These are phyloP conservation scores for Rhabdornis inornatus DNA, from an alignment of 2,113 vertebrate genomes.

Conservation along the genomic window DNA sequence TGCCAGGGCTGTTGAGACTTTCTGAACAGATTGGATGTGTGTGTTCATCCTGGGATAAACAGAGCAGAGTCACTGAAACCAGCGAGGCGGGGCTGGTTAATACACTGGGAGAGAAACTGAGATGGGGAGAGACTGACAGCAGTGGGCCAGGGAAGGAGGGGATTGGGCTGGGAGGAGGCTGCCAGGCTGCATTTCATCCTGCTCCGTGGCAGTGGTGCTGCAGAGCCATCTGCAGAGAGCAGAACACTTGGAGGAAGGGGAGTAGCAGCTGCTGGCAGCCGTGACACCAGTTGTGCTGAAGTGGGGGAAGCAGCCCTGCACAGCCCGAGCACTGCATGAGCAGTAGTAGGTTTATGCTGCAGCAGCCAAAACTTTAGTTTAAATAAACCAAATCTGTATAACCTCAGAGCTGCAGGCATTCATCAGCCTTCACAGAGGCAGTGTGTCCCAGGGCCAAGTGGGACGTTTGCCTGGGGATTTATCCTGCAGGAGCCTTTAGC, in stretches of 20 bases:
- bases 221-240: not conserved
- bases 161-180: not conserved
- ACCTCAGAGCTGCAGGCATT: constrained; percentile 38
- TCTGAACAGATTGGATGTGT: not conserved
- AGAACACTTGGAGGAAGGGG: not conserved
- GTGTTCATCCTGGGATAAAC: not conserved
- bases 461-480: constrained; percentile 29
- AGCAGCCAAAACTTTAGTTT: constrained; percentile 52
- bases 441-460: not conserved
- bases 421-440: constrained; percentile 35
- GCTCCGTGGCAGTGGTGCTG: not conserved
- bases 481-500: not conserved
- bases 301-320: not conserved
- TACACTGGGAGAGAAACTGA: not conserved
- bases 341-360: constrained; percentile 53
- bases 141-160: not conserved
- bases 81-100: not conserved
- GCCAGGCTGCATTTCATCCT: not conserved
- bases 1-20: not conserved
- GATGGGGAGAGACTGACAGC: not conserved
- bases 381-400: constrained; percentile 54
- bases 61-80: not conserved
- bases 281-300: not conserved
- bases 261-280: constrained; percentile 19
- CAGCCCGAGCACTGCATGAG: constrained; percentile 5